phyloP scores from a whole-genome alignment of 1,140 invertebrate species.

The Drosophila sp. region DNA sequence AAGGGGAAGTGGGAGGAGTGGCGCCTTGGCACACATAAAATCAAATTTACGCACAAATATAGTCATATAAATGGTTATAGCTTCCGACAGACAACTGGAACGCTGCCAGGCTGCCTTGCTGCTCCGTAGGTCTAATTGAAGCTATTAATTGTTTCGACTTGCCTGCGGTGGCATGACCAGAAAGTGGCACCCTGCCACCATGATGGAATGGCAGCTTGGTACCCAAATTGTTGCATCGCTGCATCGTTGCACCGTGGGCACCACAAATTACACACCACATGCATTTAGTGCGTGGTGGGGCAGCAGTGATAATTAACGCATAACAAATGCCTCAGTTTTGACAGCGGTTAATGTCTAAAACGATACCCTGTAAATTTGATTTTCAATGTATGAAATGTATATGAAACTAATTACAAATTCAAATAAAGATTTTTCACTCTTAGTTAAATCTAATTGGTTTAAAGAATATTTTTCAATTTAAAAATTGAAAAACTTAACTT shows the following conservation, averaged over 20 bases:
- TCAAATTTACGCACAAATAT: conserved; percentile 79
- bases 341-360: background rate
- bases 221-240: conserved; percentile 9
- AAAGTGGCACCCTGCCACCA: conserved; percentile 42
- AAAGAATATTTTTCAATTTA: no score
- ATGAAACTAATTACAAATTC: no score
- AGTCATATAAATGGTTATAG: conserved; percentile 81
- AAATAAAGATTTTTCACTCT: no score
- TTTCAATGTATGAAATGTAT: background rate
- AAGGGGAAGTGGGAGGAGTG: background rate
- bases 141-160: conserved; percentile 77
- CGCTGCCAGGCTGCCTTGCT: conserved; percentile 18
- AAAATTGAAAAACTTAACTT: no score
- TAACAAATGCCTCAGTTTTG: conserved; percentile 39
- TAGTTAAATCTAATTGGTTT: no score
- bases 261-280: conserved; percentile 46
- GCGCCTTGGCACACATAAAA: conserved; percentile 73
- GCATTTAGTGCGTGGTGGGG: conserved; percentile 55
- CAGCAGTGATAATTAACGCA: conserved; percentile 66
- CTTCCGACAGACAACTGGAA: conserved; percentile 77
- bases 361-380: conserved; percentile 3
- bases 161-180: conserved; percentile 52
- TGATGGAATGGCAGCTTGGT: conserved; percentile 16
- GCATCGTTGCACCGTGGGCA: conserved; percentile 20
- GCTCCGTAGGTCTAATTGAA: conserved; percentile 78